Evolutionary conservation across 2,113 vertebrate species (phyloP).

Genomic region (Noctilio leporinus): DNA sequence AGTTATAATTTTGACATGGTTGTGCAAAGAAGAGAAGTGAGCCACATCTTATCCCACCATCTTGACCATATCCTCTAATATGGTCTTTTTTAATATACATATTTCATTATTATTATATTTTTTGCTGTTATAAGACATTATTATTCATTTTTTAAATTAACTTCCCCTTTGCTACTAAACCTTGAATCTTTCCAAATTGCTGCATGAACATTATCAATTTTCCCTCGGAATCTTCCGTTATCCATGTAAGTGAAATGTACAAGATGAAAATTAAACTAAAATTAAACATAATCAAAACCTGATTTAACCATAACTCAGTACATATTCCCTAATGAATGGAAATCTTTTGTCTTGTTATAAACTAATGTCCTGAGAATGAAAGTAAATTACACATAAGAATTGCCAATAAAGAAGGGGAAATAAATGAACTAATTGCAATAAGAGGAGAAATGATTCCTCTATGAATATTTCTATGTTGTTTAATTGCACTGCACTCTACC

Average conservation of each 20-base stretch:
- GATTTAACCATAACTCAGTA: neutral
- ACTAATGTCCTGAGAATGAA: conserved; percentile 1
- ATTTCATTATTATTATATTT: neutral
- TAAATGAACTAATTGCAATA: neutral
- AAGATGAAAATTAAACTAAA: conserved; percentile 30
- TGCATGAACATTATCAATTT: neutral
- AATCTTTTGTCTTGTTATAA: conserved; percentile 24
- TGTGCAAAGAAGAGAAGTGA: too few species aligned
- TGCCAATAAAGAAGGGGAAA: neutral
- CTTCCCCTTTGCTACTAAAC: neutral
- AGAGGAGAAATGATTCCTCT: conserved; percentile 15
- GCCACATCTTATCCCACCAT: too few species aligned
- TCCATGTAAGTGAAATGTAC: neutral
- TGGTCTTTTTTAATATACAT: neutral
- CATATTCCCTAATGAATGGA: conserved; percentile 1
- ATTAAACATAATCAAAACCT: conserved; percentile 40
- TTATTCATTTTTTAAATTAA: neutral
- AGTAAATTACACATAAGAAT: conserved; percentile 31
- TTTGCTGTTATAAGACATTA: neutral
- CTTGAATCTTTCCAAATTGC: neutral
- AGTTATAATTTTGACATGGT: too few species aligned
- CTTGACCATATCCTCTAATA: too few species aligned
- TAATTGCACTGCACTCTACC: neutral
- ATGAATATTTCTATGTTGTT: conserved; percentile 4
- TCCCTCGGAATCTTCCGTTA: neutral